Conservation (phyloP, 2,113 vertebrate genomes). For the Siphamia tubifer region DNA sequence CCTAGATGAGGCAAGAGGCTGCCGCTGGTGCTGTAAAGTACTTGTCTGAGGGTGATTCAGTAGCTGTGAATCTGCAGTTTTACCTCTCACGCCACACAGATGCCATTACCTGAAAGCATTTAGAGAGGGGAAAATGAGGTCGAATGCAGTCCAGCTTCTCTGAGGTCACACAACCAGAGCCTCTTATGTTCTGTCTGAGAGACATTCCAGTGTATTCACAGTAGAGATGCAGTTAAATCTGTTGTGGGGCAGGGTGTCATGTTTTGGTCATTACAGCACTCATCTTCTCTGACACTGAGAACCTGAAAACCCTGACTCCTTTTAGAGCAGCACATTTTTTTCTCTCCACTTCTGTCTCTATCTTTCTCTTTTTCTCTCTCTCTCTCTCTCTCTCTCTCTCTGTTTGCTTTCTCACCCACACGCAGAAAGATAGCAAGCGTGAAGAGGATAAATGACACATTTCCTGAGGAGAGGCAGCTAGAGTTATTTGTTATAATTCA, state of each 20-base stretch:
- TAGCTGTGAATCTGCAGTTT: conserved; percentile 15
- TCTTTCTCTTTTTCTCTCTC: not conserved
- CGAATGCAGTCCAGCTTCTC: conserved; percentile 2
- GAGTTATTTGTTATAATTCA: conserved; percentile 74
- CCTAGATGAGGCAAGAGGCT: not conserved
- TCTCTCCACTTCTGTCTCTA: not conserved
- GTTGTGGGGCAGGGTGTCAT: conserved; percentile 7
- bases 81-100: conserved; percentile 15
- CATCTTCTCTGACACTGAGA: conserved; percentile 6
- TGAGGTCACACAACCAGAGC: conserved; percentile 31
- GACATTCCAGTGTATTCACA: conserved; percentile 7
- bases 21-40: conserved; percentile 4
- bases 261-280: conserved; percentile 34
- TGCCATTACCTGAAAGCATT: conserved; percentile 43
- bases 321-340: conserved; percentile 24
- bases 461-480: conserved; percentile 28
- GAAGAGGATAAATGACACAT: conserved; percentile 36
- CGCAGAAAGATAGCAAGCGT: conserved; percentile 28
- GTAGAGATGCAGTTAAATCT: not conserved
- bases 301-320: conserved; percentile 19
- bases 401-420: conserved; percentile 4
- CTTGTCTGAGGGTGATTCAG: conserved; percentile 25
- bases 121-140: conserved; percentile 33
- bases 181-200: conserved; percentile 9
- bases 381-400: not conserved